Conservation (phyloP, 2,797 vertebrate genomes). For the Epinephelus awoara region DNA sequence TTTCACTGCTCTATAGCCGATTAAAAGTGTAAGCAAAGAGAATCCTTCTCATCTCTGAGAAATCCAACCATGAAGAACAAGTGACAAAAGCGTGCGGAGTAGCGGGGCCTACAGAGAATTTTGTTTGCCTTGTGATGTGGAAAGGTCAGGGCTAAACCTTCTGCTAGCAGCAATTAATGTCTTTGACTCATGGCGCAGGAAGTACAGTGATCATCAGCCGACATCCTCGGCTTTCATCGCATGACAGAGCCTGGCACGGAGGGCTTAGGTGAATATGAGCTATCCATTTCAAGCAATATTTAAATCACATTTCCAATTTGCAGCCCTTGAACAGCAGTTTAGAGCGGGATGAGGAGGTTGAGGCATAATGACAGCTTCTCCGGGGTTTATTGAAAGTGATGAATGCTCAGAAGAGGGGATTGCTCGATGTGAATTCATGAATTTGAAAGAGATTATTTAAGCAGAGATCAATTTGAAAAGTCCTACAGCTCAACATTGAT, state of each 20-base stretch:
- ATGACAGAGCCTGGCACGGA: conserved; percentile 63
- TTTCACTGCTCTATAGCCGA: conserved; percentile 76
- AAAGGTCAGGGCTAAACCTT: conserved; percentile 84
- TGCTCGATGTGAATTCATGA: conserved; percentile 83
- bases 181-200: conserved; percentile 63
- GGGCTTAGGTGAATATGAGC: conserved; percentile 83
- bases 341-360: conserved; percentile 78
- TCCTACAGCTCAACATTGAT: conserved; percentile 72
- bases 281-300: conserved; percentile 83
- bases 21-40: conserved; percentile 82
- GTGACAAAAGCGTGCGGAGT: conserved; percentile 69
- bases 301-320: conserved; percentile 88
- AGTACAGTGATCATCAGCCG: conserved; percentile 63
- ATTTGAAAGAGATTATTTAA: conserved; percentile 87
- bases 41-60: conserved; percentile 78
- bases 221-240: conserved; percentile 65
- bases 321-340: conserved; percentile 82
- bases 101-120: conserved; percentile 69
- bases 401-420: conserved; percentile 80
- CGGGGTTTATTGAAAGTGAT: conserved; percentile 84
- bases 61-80: conserved; percentile 74
- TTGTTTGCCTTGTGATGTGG: conserved; percentile 81
- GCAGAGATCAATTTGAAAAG: conserved; percentile 82
- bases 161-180: conserved; percentile 81
- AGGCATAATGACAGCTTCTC: conserved; percentile 84